Base-by-base conservation (phyloP, 1,140 invertebrate species). In the Stegodyphus dumicola region DNA sequence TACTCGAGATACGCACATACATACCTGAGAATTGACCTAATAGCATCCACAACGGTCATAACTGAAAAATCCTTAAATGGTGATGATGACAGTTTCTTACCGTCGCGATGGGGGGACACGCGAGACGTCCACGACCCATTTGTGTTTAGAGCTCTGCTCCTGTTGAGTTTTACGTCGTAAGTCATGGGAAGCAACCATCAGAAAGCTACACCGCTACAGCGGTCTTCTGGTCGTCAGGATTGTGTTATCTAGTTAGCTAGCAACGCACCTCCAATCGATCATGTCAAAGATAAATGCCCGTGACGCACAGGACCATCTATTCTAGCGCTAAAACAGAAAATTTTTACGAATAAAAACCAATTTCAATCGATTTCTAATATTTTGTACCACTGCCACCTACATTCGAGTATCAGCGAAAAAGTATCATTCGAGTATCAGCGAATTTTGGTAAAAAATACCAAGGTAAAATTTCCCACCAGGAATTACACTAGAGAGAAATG, bases 231-330 rank as follows among this genome's bases (percentile, higher is more conserved):
- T 77, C 74, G 74, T 66, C 81, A 85, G 74, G 80, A 76, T 64
- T 77, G 18, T 85, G 81, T 85, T 85, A 85, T 85, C 81, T 85
- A 53, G 81, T 77, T 53, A 69, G 74, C 73, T 85, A 85, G 81
- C 81, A 85, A 85, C 81, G 80, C 64, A 85, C 81, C 73, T 85
- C 65, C 74, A 85, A 85, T 77, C 81, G 73, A 76, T 77, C 73
- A 60, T 33, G 64, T 69, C 74, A 69, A 76, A 80, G 77, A 81
- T 81, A 81, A 81, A 81, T 77, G 71, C 49, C 79, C 70, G 79
- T 81, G 80, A 84, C 80, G 80, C 80, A 74, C 13, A n/a, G 65
- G 54, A 74, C 52, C 49, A 51, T 7, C 67, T 66, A 73, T 74
- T 81, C 79, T 81, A 11, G 71, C 9, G 69, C 49, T 51, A 53